phyloP scores from a whole-genome alignment of 2,113 vertebrate species.

The Leucopsar rothschildi region DNA sequence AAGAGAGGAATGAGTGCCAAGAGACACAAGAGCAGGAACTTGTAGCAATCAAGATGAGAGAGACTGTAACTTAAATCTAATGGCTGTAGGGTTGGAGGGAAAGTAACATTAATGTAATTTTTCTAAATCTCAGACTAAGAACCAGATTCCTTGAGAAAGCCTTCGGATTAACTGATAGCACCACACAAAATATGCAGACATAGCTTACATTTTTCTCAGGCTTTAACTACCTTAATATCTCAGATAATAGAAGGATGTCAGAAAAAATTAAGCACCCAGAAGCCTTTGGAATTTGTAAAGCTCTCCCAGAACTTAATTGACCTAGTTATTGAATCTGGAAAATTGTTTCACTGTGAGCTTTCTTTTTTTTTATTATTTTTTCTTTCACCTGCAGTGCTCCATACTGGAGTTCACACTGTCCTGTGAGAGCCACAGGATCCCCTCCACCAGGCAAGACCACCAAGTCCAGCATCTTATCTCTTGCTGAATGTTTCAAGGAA shows the following conservation, averaged over 20 bases:
- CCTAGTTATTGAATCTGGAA: background rate
- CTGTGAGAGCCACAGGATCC: background rate
- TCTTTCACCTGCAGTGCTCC: background rate
- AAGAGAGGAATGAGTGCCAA: background rate
- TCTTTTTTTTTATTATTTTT: background rate
- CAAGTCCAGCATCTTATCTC: background rate
- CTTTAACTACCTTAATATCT: conserved; percentile 50
- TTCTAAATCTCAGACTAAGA: conserved; percentile 46
- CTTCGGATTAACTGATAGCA: conserved; percentile 54
- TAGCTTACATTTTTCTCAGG: conserved; percentile 62
- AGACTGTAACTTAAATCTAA: background rate
- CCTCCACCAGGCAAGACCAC: background rate
- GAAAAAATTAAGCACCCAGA: conserved; percentile 33
- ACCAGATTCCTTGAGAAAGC: conserved; percentile 31
- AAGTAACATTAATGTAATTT: conserved; percentile 22
- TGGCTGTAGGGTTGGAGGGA: background rate
- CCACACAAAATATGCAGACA: conserved; percentile 35
- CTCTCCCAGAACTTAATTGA: conserved; percentile 1
- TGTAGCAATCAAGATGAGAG: background rate
- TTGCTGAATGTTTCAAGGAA: background rate
- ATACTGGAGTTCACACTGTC: background rate
- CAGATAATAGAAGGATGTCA: conserved; percentile 36
- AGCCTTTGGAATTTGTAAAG: conserved; percentile 39
- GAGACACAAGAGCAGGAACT: background rate
- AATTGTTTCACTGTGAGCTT: background rate